Percentiles rank a stretch among this genome's conserved stretches.
These are phyloP conservation scores for Rhinichthys klamathensis DNA, from an alignment of 2,113 vertebrate genomes.

Conservation along the genomic window DNA sequence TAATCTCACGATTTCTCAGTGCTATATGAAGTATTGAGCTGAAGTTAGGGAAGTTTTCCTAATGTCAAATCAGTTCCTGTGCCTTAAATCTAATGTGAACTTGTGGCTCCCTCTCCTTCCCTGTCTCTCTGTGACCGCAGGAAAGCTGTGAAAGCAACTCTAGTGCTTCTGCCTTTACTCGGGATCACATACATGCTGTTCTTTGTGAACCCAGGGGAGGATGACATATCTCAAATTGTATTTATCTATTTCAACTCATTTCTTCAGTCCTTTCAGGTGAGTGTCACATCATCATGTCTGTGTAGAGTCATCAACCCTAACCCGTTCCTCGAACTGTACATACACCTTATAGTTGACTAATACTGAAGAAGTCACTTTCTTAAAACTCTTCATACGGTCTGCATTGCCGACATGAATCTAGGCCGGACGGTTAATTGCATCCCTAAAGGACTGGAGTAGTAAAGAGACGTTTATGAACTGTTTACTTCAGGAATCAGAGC, in stretches of 20 bases:
- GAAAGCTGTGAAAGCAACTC: conserved; percentile 95
- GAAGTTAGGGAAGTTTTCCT: neutral
- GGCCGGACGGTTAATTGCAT: neutral
- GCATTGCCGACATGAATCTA: no score
- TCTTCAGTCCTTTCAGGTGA: conserved; percentile 97
- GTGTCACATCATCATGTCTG: conserved; percentile 21
- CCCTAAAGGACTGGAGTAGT: neutral
- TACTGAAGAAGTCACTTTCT: neutral
- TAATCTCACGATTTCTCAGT: neutral
- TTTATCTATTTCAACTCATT: conserved; percentile 99
- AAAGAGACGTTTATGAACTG: no score
- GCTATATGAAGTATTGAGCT: neutral
- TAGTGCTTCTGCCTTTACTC: conserved; percentile 92
- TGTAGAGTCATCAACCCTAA: neutral
- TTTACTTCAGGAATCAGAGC: no score
- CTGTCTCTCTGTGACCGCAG: conserved; percentile 72
- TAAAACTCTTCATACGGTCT: neutral
- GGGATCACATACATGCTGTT: conserved; percentile 99
- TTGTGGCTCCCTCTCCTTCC: neutral
- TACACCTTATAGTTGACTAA: neutral
- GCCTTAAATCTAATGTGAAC: neutral
- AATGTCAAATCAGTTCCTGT: neutral
- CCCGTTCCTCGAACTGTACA: neutral
- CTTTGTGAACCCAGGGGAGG: conserved; percentile 95
- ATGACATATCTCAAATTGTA: conserved; percentile 95